Conservation (phyloP, 2,888 invertebrate species). For the Pollenia amentaria region DNA sequence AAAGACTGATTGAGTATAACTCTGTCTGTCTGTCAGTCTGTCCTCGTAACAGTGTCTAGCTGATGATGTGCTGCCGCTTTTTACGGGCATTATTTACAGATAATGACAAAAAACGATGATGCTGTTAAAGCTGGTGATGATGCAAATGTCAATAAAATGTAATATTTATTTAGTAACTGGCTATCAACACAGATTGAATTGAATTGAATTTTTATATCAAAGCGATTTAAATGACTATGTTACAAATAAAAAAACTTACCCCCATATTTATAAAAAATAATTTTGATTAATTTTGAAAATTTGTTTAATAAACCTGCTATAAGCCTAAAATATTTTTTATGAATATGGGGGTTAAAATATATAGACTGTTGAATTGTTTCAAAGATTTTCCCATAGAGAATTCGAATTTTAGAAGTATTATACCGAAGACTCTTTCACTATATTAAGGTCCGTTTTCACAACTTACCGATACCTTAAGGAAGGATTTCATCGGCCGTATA, state of each 20-base stretch:
- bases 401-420: too few relatives aligned
- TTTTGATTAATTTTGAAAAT: too few relatives aligned
- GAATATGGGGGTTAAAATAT: too few relatives aligned
- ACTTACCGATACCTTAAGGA: too few relatives aligned
- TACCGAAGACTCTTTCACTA: too few relatives aligned
- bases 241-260: constrained; percentile 4
- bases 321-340: too few relatives aligned
- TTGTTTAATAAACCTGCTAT: too few relatives aligned
- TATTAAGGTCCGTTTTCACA: too few relatives aligned
- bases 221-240: neutral
- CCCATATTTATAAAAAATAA: too few relatives aligned
- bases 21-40: neutral
- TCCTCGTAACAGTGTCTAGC: constrained; percentile 40
- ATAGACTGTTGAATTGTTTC: too few relatives aligned
- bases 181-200: constrained; percentile 30
- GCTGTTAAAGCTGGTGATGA: constrained; percentile 45
- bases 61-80: constrained; percentile 36
- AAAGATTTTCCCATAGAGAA: too few relatives aligned
- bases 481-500: too few relatives aligned
- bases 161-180: constrained; percentile 49
- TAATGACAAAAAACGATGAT: neutral
- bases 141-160: constrained; percentile 73
- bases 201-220: constrained; percentile 2
- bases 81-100: neutral
- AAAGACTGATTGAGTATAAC: neutral